Conservation (phyloP, 2,888 invertebrate species). For the Drosophila demipolita region DNA sequence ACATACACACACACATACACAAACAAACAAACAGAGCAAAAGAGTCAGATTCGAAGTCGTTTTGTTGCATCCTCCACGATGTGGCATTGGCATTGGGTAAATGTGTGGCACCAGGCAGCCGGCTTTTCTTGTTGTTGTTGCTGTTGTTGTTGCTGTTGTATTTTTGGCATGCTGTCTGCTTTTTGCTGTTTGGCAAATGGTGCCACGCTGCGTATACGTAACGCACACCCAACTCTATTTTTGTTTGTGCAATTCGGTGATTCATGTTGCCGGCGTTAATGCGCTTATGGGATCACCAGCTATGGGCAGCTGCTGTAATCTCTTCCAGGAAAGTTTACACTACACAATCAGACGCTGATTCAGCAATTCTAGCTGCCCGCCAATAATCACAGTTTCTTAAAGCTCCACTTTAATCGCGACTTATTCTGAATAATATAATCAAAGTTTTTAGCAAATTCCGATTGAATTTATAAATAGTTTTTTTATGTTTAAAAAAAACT, state of each 20-base stretch:
- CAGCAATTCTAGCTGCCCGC: constrained; percentile 1
- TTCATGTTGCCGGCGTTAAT: constrained; percentile 52
- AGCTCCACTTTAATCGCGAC: constrained; percentile 1
- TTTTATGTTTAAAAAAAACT: neutral
- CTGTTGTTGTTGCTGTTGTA: constrained; percentile 34
- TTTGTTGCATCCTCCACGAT: constrained; percentile 59
- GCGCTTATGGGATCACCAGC: constrained; percentile 46
- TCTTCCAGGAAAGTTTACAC: constrained; percentile 42
- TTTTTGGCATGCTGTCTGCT: constrained; percentile 65
- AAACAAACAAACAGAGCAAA: neutral
- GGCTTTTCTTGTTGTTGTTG: constrained; percentile 10
- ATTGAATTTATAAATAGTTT: neutral
- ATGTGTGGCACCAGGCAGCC: constrained; percentile 74
- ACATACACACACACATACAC: constrained; percentile 15
- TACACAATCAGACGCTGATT: constrained; percentile 18
- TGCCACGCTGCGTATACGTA: constrained; percentile 71
- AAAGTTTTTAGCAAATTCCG: neutral
- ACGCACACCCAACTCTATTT: constrained; percentile 44
- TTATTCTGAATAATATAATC: neutral
- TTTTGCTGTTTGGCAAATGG: constrained; percentile 32
- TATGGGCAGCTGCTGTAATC: constrained; percentile 45
- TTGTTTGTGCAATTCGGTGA: constrained; percentile 41
- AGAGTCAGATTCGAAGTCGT: constrained; percentile 47
- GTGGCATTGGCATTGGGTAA: constrained; percentile 77
- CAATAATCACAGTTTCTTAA: constrained; percentile 18